Evolutionary conservation across 2,888 invertebrate species (phyloP), one percentile per base, ranked within the genome.

Genomic region (Hirtodrosophila confusa): DNA sequence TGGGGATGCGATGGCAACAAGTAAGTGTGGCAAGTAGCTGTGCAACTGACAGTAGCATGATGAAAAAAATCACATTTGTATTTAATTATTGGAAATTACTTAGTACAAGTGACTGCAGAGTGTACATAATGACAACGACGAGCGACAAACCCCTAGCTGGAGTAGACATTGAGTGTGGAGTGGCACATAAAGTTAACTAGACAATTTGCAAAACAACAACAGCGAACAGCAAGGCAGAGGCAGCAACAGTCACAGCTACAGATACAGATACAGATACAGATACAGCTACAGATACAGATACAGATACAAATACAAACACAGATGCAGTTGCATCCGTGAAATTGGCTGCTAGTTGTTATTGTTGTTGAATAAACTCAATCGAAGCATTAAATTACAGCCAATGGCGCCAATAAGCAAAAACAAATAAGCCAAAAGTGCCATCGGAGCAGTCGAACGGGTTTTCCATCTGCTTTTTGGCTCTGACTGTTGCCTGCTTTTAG

Each of bases 321-420:
- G 35, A n/a, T 40, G 37, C 58, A 57, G 47, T 27, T 44, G 44
- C 48, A 43, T 12, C 33, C 31, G 5, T 55, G 39, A 64, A 74
- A 68, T 70, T 58, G 53, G 63, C 63, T 60, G 70, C 62, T 23
- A 64, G 64, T 39, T 64, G 39, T 17, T 56, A 49, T 4, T 50
- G 70, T 51, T 80, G 75, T 76, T 79, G 63, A 86, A 75, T 71
- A 79, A 82, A 78, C 83, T 75, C 79, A 76, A 85, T 75, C 75
- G 71, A 83, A 68, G 87, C 87, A 84, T 80, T 86, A 87, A 87
- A 87, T 82, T 84, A 80, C 74, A 66, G 75, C 73, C 79, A 85
- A 65, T 82, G 75, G 65, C 65, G 71, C 69, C 78, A 70, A 66
- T 58, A 66, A 75, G 58, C 58, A 77, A 61, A 60, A 73, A 69